These are phyloP conservation scores for Petroica traversi DNA, from an alignment of 2,113 vertebrate genomes.

Conservation along the genomic window DNA sequence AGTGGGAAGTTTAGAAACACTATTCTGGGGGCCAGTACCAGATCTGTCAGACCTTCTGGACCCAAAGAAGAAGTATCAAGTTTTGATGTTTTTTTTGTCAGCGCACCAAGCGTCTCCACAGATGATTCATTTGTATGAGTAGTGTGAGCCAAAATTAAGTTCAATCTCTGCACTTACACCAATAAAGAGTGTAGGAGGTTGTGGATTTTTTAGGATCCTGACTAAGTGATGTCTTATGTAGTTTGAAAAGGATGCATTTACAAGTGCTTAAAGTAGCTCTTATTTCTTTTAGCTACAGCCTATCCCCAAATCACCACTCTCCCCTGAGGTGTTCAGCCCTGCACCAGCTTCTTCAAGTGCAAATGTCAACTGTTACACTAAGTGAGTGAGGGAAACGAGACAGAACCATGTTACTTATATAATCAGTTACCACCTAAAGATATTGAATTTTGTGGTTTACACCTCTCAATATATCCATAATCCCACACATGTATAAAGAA, in stretches of 20 bases:
- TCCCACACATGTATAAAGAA: not conserved
- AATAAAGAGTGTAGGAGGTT: constrained; percentile 50
- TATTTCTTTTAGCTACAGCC: not conserved
- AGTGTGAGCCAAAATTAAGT: constrained; percentile 51
- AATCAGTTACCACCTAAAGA: not conserved
- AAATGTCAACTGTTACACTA: not conserved
- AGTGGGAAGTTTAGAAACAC: not conserved
- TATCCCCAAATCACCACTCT: not conserved
- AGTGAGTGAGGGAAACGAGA: not conserved
- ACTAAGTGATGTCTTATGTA: constrained; percentile 10
- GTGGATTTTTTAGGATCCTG: constrained; percentile 46
- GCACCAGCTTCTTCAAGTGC: not conserved
- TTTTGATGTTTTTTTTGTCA: not conserved
- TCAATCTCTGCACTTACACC: constrained; percentile 33
- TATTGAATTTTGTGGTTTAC: not conserved
- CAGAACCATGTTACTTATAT: not conserved
- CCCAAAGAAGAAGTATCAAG: not conserved
- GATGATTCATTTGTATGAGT: constrained; percentile 57
- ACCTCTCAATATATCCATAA: not conserved
- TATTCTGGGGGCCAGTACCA: not conserved
- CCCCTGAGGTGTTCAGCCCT: not conserved
- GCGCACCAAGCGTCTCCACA: not conserved
- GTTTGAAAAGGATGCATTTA: constrained; percentile 10
- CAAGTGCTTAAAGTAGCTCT: not conserved
- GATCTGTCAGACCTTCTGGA: not conserved